These are phyloP conservation scores for Heterotis niloticus DNA, from an alignment of 2,113 vertebrate species.

Conservation along the genomic window DNA sequence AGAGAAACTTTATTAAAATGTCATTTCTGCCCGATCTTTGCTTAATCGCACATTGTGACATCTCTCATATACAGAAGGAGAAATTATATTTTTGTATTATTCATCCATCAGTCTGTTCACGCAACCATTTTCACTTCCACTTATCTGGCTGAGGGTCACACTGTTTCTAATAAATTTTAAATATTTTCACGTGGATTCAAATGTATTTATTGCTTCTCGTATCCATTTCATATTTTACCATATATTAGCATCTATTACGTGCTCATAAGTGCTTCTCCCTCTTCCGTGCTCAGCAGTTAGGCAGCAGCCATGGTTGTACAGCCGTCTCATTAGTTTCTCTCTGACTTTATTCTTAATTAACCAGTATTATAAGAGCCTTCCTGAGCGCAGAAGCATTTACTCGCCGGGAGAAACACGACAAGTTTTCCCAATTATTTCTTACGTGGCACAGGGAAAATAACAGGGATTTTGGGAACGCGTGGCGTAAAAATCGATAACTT, in stretches of 20 bases:
- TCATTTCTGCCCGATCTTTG: not conserved
- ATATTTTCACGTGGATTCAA: not conserved
- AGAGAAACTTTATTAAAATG: conserved; percentile 4
- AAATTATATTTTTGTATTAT: no score
- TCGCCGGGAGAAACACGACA: not conserved
- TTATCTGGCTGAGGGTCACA: not conserved
- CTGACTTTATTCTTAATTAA: conserved; percentile 13
- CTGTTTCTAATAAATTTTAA: not conserved
- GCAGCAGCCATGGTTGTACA: conserved; percentile 12
- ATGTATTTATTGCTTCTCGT: not conserved
- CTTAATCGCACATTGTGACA: not conserved
- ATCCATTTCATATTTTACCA: conserved; percentile 6
- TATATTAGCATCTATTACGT: conserved; percentile 6
- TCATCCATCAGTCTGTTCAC: not conserved
- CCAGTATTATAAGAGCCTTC: not conserved
- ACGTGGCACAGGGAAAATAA: not conserved
- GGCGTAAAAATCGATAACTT: not conserved
- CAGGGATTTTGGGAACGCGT: not conserved
- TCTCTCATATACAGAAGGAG: not conserved
- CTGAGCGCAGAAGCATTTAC: not conserved
- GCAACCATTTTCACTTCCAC: not conserved
- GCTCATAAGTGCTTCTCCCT: not conserved
- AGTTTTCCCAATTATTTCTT: not conserved
- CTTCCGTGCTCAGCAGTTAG: not conserved
- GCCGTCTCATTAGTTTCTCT: conserved; percentile 13